Percentiles rank a stretch among this genome's conserved stretches.
phyloP scores from a whole-genome alignment of 1,140 invertebrate genomes.

The Psix sp. region DNA sequence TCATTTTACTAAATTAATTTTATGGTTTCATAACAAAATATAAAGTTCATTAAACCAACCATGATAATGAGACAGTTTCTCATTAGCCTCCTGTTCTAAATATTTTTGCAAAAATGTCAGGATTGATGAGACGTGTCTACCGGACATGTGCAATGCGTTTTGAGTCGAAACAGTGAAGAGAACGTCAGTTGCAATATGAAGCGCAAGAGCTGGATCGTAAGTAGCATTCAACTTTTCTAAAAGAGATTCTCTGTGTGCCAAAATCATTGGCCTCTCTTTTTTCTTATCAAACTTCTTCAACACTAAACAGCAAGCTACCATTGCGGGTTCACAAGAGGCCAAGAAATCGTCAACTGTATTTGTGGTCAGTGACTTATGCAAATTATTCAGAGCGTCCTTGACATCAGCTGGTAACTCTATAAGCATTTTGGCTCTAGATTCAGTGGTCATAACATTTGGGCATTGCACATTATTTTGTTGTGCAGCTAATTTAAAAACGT shows the following conservation, averaged over 20 bases:
- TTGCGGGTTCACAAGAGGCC: conserved; percentile 82
- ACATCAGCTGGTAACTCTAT: conserved; percentile 82
- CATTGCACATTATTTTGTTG: conserved; percentile 80
- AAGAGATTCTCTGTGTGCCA: conserved; percentile 88
- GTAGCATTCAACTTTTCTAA: conserved; percentile 85
- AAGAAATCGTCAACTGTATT: conserved; percentile 87
- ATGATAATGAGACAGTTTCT: conserved; percentile 84
- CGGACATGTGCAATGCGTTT: conserved; percentile 91
- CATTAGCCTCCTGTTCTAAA: conserved; percentile 81
- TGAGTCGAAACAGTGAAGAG: conserved; percentile 89
- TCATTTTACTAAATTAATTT: conserved; percentile 22
- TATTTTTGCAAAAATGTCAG: conserved; percentile 84
- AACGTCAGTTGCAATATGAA: conserved; percentile 88
- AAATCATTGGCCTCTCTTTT: conserved; percentile 86
- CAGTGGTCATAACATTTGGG: conserved; percentile 79
- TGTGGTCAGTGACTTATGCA: conserved; percentile 81
- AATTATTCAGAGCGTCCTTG: conserved; percentile 78
- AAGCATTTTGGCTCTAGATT: conserved; percentile 83
- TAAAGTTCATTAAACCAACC: too few species aligned
- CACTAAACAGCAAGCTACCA: conserved; percentile 87
- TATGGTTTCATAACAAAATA: conserved; percentile 76
- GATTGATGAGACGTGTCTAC: conserved; percentile 91
- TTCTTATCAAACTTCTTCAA: conserved; percentile 93
- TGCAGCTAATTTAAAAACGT: conserved; percentile 85
- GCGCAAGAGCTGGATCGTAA: conserved; percentile 87